Base-by-base conservation (phyloP, 1,140 invertebrate genomes). In the Brachionus rubens region DNA sequence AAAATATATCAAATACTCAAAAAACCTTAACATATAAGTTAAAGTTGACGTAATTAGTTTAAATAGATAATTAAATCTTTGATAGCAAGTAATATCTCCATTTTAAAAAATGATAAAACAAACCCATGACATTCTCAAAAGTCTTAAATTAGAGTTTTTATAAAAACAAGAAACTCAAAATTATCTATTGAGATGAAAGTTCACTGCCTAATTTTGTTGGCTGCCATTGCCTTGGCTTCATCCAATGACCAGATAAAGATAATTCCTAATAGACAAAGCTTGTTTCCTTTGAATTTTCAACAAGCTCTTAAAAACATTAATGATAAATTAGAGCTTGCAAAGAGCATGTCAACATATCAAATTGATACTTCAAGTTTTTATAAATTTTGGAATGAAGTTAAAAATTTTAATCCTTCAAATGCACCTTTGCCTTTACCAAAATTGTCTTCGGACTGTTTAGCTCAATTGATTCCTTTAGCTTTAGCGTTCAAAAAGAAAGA, bases 381-480 rank as follows among this genome's bases (percentile, higher is more conserved):
- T 36, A n/a, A 59, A 36, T 36, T 33, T 14, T 36, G 33, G 3
- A 19, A 59, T 36, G 28, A 9, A 19, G 9, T 59, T 16, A 36
- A 33, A n/a, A 19, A 3, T 36, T 16, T 59, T 5, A 59, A 59
- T 59, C 36, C 28, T 14, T 28, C 19, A 0, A 59, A 59, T 36
- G 28, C 54, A 7, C 54, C 54, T 16, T 36, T 59, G 10, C 54
- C 54, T 33, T 21, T 41, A 10, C 54, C 54, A 12, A 59, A 59
- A 33, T 26, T 59, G 33, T 59, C 54, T 7, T 7, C 54, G 5
- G 54, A 33, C 5, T 59, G 54, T 19, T 33, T 59, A 4, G 10
- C 54, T 33, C 54, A 59, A 33, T 36, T 59, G 28, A 59, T 16
- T 19, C 7, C 54, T 36, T 59, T 59, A 7, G 54, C 54, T 59